Evolutionary conservation across 2,113 vertebrate species (phyloP).

Genomic region (Oryzias celebensis): DNA sequence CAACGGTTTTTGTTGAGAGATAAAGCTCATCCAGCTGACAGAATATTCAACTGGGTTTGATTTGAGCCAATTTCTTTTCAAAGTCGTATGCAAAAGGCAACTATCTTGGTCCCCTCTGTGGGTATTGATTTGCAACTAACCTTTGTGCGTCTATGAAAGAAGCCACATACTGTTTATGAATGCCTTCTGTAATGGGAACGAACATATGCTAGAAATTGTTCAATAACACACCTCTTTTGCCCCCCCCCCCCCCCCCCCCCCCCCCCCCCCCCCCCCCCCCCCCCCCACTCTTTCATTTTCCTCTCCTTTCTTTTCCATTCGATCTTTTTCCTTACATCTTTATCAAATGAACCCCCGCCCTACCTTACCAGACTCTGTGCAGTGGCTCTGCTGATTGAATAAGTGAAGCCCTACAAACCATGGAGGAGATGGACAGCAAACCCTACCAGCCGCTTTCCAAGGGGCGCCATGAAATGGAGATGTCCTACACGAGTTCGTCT

Average conservation of each 20-base stretch:
- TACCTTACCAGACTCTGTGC: slow-evolving; percentile 72
- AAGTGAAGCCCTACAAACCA: slow-evolving; percentile 78
- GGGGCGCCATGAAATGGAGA: slow-evolving; percentile 93
- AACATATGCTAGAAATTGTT: slow-evolving; percentile 62
- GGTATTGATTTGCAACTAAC: slow-evolving; percentile 66
- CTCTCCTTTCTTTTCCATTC: slow-evolving; percentile 11
- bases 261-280: slow-evolving; percentile 53
- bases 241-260: slow-evolving; percentile 35
- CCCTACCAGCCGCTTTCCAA: slow-evolving; percentile 96
- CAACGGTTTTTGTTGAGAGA: slow-evolving; percentile 41
- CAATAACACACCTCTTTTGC: slow-evolving; percentile 54
- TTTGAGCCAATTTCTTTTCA: slow-evolving; percentile 54
- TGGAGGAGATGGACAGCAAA: slow-evolving; percentile 98
- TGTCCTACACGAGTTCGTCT: slow-evolving; percentile 94
- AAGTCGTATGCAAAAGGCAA: slow-evolving; percentile 38
- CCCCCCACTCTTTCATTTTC: slow-evolving; percentile 38
- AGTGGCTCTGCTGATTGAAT: slow-evolving; percentile 79
- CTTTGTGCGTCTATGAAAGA: slow-evolving; percentile 68
- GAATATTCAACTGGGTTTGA: slow-evolving; percentile 31
- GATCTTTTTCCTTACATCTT: background rate
- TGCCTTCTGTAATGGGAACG: slow-evolving; percentile 59
- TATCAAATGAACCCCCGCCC: slow-evolving; percentile 14
- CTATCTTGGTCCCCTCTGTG: slow-evolving; percentile 33
- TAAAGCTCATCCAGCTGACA: slow-evolving; percentile 39
- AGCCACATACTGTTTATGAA: slow-evolving; percentile 63